Base-by-base conservation (phyloP, 2,113 vertebrate genomes). In the Ciconia stormi region DNA sequence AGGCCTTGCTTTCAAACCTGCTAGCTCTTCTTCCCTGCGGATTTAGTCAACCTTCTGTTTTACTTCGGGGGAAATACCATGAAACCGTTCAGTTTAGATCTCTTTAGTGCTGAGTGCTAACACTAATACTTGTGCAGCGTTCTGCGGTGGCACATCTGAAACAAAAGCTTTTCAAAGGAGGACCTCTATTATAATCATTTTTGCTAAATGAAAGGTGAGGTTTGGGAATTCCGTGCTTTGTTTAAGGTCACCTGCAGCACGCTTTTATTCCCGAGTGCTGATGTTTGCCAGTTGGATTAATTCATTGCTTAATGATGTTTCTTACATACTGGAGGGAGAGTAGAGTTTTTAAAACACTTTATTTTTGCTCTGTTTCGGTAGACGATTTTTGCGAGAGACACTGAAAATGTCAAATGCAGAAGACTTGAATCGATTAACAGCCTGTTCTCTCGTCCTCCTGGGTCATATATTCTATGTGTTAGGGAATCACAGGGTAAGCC, bases 371-470 rank as follows among this genome's bases (percentile, higher is more conserved):
- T 38, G 8, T 56, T 76, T 78, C 52, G 65, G 6, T 73, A 99
- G 99, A 81, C 98, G 99, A 13, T 99, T 99, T 93, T 87, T 99
- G n/a, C 98, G 99, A 56, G 99, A 99, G 97, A 99, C 99, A 0
- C 98, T 99, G 96, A 99, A 99, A 97, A 99, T 99, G 99, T 99
- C 99, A 2, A 99, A 99, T 0, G 99, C 99, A 0, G 99, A 99
- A 95, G 99, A 99, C 89, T 97, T 99, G 96, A 99, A 99, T 97
- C 98, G 99, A 32, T 98, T 99, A 66, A 99, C 99, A 0, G 99
- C 99, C 3, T 99, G 99, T 92, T 99, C 99, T 11, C 99, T 99
- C 4, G 99, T 99, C 59, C 98, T 99, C 47, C 98, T 99, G 85
- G 99, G 99, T 42, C 99, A 99, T 89, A 99, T 99, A 96, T 99